phyloP scores from a whole-genome alignment of 2,888 invertebrate genomes.

The Xestia ashworthii region DNA sequence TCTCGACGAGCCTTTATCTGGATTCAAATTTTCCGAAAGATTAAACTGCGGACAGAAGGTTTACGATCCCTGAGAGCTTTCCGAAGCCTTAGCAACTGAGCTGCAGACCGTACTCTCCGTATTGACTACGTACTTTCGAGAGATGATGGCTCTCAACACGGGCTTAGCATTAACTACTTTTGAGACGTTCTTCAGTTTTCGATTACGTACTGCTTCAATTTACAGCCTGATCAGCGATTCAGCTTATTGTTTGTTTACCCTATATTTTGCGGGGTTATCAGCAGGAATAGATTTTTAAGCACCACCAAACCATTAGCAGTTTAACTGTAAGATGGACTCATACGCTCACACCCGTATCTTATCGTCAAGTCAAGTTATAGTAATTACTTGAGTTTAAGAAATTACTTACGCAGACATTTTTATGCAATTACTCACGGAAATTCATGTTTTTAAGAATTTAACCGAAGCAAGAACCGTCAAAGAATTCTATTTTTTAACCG shows the following conservation, averaged over 20 bases:
- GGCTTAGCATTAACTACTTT: constrained; percentile 20
- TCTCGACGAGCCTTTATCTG: constrained; percentile 74
- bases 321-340: neutral
- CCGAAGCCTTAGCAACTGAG: constrained; percentile 71
- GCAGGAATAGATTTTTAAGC: neutral
- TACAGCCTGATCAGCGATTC: neutral
- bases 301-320: neutral
- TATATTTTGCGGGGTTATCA: neutral
- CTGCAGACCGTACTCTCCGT: constrained; percentile 54
- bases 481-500: too few relatives aligned
- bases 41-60: constrained; percentile 80
- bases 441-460: too few relatives aligned
- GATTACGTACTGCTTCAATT: constrained; percentile 6
- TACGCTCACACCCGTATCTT: too few relatives aligned
- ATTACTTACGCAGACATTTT: too few relatives aligned
- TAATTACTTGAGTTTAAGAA: too few relatives aligned
- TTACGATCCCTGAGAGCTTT: constrained; percentile 77
- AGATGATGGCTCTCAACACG: constrained; percentile 26
- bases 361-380: too few relatives aligned
- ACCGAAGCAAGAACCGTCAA: too few relatives aligned
- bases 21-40: constrained; percentile 81
- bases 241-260: neutral
- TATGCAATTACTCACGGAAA: too few relatives aligned
- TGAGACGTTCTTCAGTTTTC: constrained; percentile 1
- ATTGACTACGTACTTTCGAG: constrained; percentile 60